Percentiles rank a stretch among this genome's conserved stretches.
Evolutionary conservation across 1,140 invertebrate genomes (phyloP).

Genomic region (Oncopeltus fasciatus): DNA sequence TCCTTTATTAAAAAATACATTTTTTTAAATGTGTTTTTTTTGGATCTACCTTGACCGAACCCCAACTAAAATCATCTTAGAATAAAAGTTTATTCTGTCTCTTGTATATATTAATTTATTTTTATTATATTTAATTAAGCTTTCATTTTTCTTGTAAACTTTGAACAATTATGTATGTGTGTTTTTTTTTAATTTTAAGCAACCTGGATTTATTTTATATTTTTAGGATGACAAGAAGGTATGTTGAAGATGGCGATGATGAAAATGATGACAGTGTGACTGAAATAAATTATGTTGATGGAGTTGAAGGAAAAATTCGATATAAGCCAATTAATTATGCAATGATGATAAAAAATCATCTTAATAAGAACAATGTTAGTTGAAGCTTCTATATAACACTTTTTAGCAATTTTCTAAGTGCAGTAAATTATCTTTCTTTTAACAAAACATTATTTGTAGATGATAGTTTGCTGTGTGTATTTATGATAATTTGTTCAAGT

Average conservation of each 20-base stretch:
- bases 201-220: neutral
- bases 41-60: no score
- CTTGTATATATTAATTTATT: no score
- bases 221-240: no score
- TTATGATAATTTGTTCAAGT: neutral
- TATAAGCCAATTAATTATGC: constrained; percentile 19
- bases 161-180: no score
- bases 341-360: constrained; percentile 21
- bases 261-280: constrained; percentile 21
- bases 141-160: no score
- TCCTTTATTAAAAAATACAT: no score
- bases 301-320: constrained; percentile 20
- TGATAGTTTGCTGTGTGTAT: neutral
- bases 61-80: no score
- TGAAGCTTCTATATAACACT: no score
- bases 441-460: neutral
- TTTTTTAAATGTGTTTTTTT: no score
- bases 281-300: constrained; percentile 16
- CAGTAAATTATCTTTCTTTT: constrained; percentile 5
- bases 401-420: no score
- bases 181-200: neutral
- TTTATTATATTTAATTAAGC: no score
- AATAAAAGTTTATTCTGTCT: no score
- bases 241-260: neutral
- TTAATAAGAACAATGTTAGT: constrained; percentile 23